Evolutionary conservation across 2,888 invertebrate genomes (phyloP), one percentile per base, ranked within the genome.

Genomic region (Trichopria drosophilae): DNA sequence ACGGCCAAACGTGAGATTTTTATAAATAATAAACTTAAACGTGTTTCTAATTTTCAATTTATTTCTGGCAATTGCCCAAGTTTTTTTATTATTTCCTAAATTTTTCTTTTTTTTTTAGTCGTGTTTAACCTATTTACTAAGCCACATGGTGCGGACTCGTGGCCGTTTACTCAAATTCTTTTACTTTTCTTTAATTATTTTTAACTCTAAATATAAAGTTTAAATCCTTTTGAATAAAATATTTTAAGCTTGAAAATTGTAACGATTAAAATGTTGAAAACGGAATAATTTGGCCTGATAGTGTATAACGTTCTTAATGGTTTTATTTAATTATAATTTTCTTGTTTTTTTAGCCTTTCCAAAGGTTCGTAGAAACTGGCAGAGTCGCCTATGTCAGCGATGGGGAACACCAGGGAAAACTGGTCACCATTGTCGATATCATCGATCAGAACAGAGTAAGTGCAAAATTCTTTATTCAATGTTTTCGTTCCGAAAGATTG

Each of bases 341-440:
- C 64, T 60, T 45, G 57, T 10, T 52, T 58, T 77, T 79, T 56
- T 69, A 88, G 93, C 88, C 91, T 73, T 93, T 93, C 82, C 82
- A 87, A 72, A 86, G 93, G 78, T 95, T 90, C 79, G 98, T 99
- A 62, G 92, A 99, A 79, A 88, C 96, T 61, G 99, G 99, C 79
- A 92, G 99, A 65, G 90, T 99, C 67, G 98, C 94, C 80, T 91
- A 91, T 76, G 87, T 98, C 67, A 87, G 93, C 53, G 88, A 92
- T 72, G 98, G 99, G 44, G 83, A 85, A 51, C 79, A 93, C 70
- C 87, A 88, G 76, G 97, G 97, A 64, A 96, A 96, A 79, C 82
- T 98, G 54, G 88, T 91, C 65, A 85, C 89, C 71, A 94, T 99
- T 74, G 94, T 98, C 57, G 95, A 99, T 77, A 85, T 98, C 67